Evolutionary conservation across 2,113 vertebrate genomes (phyloP).

Genomic region (Tragulus kanchil): DNA sequence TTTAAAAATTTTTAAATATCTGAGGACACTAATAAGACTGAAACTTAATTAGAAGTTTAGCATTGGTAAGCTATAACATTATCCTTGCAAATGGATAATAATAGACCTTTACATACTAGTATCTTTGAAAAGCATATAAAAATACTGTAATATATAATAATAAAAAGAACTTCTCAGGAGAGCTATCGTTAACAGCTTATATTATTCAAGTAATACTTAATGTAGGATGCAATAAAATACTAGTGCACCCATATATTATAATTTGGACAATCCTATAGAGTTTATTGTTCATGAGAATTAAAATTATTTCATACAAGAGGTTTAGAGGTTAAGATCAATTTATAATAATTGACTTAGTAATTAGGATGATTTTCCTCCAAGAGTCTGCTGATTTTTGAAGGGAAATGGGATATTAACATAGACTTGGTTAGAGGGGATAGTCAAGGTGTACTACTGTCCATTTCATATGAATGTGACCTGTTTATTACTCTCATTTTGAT

Average conservation of each 20-base stretch:
- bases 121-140: constrained; percentile 27
- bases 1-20: constrained; percentile 8
- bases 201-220: background rate
- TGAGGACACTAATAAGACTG: constrained; percentile 11
- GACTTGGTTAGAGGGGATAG: background rate
- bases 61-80: background rate
- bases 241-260: background rate
- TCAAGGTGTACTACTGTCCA: background rate
- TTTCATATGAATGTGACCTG: background rate
- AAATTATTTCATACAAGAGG: background rate
- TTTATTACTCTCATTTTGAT: background rate
- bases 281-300: constrained; percentile 35
- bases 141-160: background rate
- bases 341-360: background rate
- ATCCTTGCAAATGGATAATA: background rate
- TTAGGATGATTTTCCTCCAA: background rate
- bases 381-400: background rate
- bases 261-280: background rate
- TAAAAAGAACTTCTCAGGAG: background rate
- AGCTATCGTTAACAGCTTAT: background rate
- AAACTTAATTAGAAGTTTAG: background rate
- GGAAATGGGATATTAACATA: background rate
- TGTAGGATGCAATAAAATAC: background rate
- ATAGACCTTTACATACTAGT: background rate
- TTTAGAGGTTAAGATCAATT: background rate